Percentiles rank a stretch among this genome's conserved stretches.
phyloP scores from a whole-genome alignment of 2,113 vertebrate genomes.

The Entosphenus tridentatus region DNA sequence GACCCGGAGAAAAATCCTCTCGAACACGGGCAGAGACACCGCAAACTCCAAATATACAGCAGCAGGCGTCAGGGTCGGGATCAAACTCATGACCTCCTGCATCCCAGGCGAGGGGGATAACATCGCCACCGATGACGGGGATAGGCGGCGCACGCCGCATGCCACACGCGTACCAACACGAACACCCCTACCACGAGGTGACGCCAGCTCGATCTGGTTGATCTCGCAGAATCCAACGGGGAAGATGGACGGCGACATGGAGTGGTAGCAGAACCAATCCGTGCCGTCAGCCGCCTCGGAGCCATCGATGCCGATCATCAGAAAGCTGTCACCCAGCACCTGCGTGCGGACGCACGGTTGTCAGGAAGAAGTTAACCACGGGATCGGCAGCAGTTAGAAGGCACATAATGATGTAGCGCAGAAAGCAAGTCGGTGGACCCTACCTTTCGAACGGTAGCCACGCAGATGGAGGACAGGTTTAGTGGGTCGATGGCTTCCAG shows the following conservation, averaged over 20 bases:
- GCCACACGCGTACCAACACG: not conserved
- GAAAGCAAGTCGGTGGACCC: too few species aligned
- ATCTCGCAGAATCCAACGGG: constrained; percentile 53
- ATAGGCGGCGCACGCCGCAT: not conserved
- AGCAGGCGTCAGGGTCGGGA: too few species aligned
- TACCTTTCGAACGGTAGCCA: constrained; percentile 81
- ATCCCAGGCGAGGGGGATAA: not conserved
- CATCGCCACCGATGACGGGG: not conserved
- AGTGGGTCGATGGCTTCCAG: constrained; percentile 79
- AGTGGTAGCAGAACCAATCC: constrained; percentile 82
- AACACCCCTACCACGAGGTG: constrained; percentile 36
- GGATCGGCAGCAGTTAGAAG: not conserved
- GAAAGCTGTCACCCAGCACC: constrained; percentile 67
- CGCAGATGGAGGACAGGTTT: constrained; percentile 76
- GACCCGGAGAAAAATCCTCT: too few species aligned
- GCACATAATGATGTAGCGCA: not conserved
- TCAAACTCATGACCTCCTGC: too few species aligned
- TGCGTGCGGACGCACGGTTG: constrained; percentile 12
- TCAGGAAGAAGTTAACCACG: too few species aligned
- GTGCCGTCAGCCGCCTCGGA: constrained; percentile 27
- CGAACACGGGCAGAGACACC: too few species aligned
- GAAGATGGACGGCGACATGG: constrained; percentile 63
- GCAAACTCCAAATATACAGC: too few species aligned
- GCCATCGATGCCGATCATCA: constrained; percentile 79
- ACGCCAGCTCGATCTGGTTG: constrained; percentile 45